Conservation (phyloP, 2,797 vertebrate species). For the Helostoma temminkii region DNA sequence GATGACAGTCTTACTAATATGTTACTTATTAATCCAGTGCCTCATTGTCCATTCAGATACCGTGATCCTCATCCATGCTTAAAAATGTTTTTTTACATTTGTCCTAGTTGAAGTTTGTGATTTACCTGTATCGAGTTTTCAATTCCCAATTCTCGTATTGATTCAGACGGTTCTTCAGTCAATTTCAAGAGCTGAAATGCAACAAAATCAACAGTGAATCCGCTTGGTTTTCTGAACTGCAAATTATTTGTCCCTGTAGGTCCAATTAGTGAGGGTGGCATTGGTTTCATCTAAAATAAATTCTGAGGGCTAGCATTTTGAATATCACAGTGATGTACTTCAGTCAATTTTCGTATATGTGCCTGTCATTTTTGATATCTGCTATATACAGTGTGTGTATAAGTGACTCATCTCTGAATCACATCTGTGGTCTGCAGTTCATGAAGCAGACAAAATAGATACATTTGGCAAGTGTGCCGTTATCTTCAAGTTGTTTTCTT, state of each 20-base stretch:
- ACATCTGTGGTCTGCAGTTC: too few relatives aligned
- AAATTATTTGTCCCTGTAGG: constrained; percentile 59
- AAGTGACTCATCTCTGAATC: too few relatives aligned
- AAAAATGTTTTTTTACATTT: constrained; percentile 12
- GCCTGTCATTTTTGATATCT: constrained; percentile 18
- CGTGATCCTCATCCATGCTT: not conserved
- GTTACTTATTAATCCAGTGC: not conserved
- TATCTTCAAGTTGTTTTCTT: too few relatives aligned
- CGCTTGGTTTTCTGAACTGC: constrained; percentile 51
- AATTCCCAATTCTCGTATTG: constrained; percentile 47
- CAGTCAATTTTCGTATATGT: constrained; percentile 40
- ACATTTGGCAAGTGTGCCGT: too few relatives aligned
- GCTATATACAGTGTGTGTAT: too few relatives aligned
- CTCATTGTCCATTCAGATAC: constrained; percentile 1
- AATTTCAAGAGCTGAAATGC: constrained; percentile 55
- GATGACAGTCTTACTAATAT: too few relatives aligned
- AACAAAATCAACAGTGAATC: constrained; percentile 18
- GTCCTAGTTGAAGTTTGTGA: constrained; percentile 6
- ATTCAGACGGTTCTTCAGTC: constrained; percentile 56
- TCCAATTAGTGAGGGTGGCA: constrained; percentile 63
- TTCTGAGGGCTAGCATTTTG: constrained; percentile 21
- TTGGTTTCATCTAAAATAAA: constrained; percentile 54
- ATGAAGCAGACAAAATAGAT: too few relatives aligned
- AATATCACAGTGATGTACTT: constrained; percentile 26
- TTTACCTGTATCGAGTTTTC: constrained; percentile 28